Evolutionary conservation across 1,140 invertebrate genomes (phyloP).

Genomic region (Bombus sylvicola): DNA sequence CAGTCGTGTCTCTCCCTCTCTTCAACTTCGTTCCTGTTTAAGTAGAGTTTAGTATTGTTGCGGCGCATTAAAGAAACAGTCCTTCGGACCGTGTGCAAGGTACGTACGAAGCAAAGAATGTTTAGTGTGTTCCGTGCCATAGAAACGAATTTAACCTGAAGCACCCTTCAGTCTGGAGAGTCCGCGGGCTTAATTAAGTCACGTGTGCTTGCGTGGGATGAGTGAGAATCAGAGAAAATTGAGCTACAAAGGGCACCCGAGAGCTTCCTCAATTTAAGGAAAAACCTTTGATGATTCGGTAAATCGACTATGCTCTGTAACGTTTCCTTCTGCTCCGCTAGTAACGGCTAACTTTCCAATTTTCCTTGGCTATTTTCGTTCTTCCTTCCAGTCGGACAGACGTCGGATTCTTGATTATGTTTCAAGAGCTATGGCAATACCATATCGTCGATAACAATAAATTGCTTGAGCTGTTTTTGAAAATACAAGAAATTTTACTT

Average conservation of each 20-base stretch:
- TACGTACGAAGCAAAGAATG: conserved; percentile 1
- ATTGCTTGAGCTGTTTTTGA: background rate
- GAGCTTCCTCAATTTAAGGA: conserved; percentile 10
- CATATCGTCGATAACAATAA: background rate
- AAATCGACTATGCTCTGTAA: background rate
- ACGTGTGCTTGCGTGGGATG: conserved; percentile 16
- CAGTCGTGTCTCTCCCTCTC: conserved; percentile 1
- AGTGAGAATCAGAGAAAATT: conserved; percentile 32
- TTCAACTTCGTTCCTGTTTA: background rate
- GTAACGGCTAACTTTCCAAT: background rate
- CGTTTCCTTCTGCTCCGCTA: background rate
- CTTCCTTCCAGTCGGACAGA: background rate
- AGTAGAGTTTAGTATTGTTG: conserved; percentile 5
- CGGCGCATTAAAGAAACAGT: background rate
- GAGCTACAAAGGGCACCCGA: background rate
- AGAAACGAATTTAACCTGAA: conserved; percentile 31
- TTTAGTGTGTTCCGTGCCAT: background rate
- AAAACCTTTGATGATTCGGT: background rate
- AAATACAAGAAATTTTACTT: background rate
- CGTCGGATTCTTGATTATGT: background rate
- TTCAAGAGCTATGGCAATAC: background rate
- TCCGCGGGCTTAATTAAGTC: conserved; percentile 33
- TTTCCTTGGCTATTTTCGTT: background rate
- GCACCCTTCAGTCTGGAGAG: conserved; percentile 18
- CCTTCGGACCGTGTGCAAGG: background rate